These are phyloP conservation scores for Slavum lentiscoides DNA, from an alignment of 2,888 invertebrate species.

Conservation along the genomic window DNA sequence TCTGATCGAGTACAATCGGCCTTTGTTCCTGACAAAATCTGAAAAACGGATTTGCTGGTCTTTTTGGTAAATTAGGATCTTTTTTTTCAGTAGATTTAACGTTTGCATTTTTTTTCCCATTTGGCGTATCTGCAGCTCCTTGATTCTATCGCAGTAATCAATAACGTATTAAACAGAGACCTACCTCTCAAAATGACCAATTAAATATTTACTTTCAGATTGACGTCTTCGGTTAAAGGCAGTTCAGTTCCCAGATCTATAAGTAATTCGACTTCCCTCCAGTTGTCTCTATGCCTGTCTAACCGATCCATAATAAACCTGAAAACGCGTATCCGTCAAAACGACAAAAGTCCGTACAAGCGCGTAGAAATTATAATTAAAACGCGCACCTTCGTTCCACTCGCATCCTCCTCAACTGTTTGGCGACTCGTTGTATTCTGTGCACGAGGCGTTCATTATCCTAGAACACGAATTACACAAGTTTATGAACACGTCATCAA, in stretches of 20 bases:
- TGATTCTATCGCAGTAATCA: constrained; percentile 16
- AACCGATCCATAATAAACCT: constrained; percentile 71
- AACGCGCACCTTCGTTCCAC: constrained; percentile 67
- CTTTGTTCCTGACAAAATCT: constrained; percentile 80
- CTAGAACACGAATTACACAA: constrained; percentile 59
- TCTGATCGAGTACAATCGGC: constrained; percentile 65
- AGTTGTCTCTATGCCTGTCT: constrained; percentile 72
- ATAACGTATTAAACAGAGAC: not conserved
- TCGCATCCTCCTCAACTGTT: constrained; percentile 69
- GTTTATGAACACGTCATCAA: too few relatives aligned
- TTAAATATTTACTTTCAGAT: constrained; percentile 54
- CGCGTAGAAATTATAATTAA: not conserved
- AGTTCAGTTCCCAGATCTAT: constrained; percentile 58
- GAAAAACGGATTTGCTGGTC: constrained; percentile 79
- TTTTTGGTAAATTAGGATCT: constrained; percentile 78
- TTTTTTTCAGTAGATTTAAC: constrained; percentile 61
- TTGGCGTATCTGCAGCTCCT: constrained; percentile 30
- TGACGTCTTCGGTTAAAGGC: constrained; percentile 58
- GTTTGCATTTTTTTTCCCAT: constrained; percentile 34
- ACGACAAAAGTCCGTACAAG: not conserved
- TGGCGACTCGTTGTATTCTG: constrained; percentile 73
- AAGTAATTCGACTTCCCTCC: constrained; percentile 63
- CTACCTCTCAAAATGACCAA: not conserved
- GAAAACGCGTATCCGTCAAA: not conserved
- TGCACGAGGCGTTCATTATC: constrained; percentile 74